These are phyloP conservation scores for Spodoptera litura DNA, from an alignment of 1,140 invertebrate genomes.

Conservation along the genomic window DNA sequence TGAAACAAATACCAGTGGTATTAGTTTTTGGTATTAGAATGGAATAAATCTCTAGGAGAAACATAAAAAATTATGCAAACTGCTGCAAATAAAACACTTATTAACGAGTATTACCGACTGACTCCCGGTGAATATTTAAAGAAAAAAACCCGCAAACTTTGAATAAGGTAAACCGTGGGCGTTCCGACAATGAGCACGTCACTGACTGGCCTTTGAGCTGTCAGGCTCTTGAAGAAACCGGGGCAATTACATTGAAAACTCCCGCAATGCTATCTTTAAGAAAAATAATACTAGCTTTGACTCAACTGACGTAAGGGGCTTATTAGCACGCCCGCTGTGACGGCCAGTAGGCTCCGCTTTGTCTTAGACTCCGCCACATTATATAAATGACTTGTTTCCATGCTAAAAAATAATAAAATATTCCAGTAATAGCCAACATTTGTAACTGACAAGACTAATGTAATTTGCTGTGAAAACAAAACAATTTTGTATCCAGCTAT, in stretches of 20 bases:
- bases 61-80: conserved; percentile 23
- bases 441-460: conserved; percentile 44
- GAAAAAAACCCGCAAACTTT: conserved; percentile 75
- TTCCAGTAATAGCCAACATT: conserved; percentile 41
- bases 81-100: conserved; percentile 55
- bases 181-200: conserved; percentile 82
- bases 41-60: not conserved
- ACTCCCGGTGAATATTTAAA: conserved; percentile 69
- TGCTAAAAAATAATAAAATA: conserved; percentile 46
- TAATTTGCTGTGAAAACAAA: conserved; percentile 41
- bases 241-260: conserved; percentile 85
- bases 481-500: conserved; percentile 30
- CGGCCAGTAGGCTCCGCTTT: conserved; percentile 61
- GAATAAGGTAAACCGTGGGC: conserved; percentile 79
- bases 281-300: conserved; percentile 79
- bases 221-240: conserved; percentile 81
- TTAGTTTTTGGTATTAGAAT: too few relatives aligned
- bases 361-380: conserved; percentile 55
- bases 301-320: conserved; percentile 77
- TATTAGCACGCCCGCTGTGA: conserved; percentile 77
- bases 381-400: conserved; percentile 46
- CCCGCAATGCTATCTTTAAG: conserved; percentile 81
- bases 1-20: too few relatives aligned
- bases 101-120: conserved; percentile 60
- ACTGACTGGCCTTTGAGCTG: conserved; percentile 81